These are phyloP conservation scores for Actenoides hombroni DNA, from an alignment of 2,113 vertebrate species.

Conservation along the genomic window DNA sequence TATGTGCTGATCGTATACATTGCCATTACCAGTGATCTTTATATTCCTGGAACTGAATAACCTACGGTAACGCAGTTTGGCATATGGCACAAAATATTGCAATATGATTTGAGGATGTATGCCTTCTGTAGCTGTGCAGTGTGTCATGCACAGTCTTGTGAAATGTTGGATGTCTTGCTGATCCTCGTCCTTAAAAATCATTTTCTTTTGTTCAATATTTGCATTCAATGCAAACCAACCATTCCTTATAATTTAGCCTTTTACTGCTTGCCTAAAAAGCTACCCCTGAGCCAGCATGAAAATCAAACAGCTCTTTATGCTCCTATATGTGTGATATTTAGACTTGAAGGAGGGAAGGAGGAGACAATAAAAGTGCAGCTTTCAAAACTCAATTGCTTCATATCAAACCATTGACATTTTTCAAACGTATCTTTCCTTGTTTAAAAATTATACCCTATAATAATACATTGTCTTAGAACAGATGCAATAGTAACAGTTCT, in stretches of 20 bases:
- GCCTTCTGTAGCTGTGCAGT: background rate
- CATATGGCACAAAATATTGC: background rate
- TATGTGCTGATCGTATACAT: background rate
- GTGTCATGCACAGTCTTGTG: background rate
- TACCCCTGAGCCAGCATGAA: background rate
- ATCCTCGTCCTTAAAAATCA: background rate
- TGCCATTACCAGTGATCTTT: background rate
- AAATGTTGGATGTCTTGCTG: background rate
- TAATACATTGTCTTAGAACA: background rate
- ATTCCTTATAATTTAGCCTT: background rate
- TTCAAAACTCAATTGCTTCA: background rate
- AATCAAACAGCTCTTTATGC: background rate
- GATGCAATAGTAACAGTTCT: background rate
- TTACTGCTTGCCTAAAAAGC: background rate
- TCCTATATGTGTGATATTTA: background rate
- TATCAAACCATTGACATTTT: background rate
- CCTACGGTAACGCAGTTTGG: background rate
- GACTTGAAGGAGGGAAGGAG: background rate
- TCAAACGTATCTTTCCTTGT: background rate
- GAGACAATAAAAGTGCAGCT: background rate
- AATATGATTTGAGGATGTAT: background rate
- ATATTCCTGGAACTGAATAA: background rate
- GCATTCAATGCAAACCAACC: background rate
- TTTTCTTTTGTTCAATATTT: background rate
- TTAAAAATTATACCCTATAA: background rate